Percentiles rank a stretch among this genome's conserved stretches.
These are phyloP conservation scores for Hyppa rectilinea DNA, from an alignment of 2,888 invertebrate genomes.

Conservation along the genomic window DNA sequence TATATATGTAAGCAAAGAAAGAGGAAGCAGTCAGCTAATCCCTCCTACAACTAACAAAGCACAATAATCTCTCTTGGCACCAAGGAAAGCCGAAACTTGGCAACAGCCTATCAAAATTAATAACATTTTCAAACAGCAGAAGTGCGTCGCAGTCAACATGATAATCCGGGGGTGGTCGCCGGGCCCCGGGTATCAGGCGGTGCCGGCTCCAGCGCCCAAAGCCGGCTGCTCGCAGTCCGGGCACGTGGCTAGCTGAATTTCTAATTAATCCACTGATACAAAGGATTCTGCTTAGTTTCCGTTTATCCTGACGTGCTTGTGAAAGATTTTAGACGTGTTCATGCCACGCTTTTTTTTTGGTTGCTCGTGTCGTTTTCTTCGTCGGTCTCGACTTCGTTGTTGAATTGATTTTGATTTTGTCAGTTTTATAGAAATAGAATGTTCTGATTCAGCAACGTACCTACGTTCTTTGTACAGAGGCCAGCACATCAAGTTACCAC, in stretches of 20 bases:
- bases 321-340: constrained; percentile 7
- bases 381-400: not conserved
- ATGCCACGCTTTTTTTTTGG: not conserved
- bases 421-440: not conserved
- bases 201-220: constrained; percentile 39
- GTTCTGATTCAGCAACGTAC: no score
- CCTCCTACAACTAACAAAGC: not conserved
- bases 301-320: constrained; percentile 20
- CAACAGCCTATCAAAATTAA: constrained; percentile 47
- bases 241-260: constrained; percentile 71
- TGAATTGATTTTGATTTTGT: no score
- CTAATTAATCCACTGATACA: constrained; percentile 71
- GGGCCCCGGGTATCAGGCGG: constrained; percentile 23
- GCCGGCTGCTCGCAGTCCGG: constrained; percentile 65
- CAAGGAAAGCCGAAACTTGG: constrained; percentile 1
- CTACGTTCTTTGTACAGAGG: not conserved
- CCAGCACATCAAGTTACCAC: no score
- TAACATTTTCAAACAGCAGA: constrained; percentile 48
- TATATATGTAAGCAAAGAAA: not conserved
- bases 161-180: constrained; percentile 39
- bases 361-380: not conserved
- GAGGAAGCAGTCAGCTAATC: not conserved
- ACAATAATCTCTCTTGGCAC: not conserved
- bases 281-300: constrained; percentile 35
- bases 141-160: constrained; percentile 45